Base-by-base conservation (phyloP, 1,140 invertebrate genomes). In the Drosophila paulistorum region DNA sequence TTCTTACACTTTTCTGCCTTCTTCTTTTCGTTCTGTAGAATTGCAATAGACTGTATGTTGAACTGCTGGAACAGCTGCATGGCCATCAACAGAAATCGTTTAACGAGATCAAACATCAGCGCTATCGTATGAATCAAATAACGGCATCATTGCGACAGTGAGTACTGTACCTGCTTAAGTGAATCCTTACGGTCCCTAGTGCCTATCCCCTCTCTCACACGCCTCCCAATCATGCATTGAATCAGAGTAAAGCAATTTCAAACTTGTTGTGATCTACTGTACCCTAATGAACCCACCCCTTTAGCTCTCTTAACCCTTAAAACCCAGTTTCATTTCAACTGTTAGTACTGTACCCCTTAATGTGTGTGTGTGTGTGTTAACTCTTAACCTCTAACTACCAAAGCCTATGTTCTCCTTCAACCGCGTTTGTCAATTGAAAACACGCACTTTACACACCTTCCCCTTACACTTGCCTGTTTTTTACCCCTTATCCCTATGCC, bases 81-180 rank as follows among this genome's bases (percentile, higher is more conserved):
- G 95, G 95, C 77, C 93, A 97, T 13, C 98, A 99, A 93, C 95
- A 95, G 91, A 96, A 97, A 95, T 98, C 97, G 93, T 93, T 97
- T 54, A 96, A 96, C 91, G 96, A 97, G 87, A 95, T 98, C 71
- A 94, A 94, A 70, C 98, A 99, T 93, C 98, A 98, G 91, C 94
- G 95, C 70, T 98, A 98, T 93, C 94, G 97, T 57, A 95, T 98
- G 93, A 95, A 95, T 71, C 94, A 97, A 83, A 97, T 99, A 81
- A 93, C 93, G 45, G 95, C 95, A 87, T 95, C 95, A 23, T 86
- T 98, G 23, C 96, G 96, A 94, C 95, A 95, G 97, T 98, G 73
- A 92, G 91, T 92, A 89, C 37, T 20, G 4, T 51, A 23, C 37
- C 37, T n/a, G 37, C 11, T 39, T 13, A 13, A 13, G 11, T 39